These are phyloP conservation scores for Euspilapteryx auroguttella DNA, from an alignment of 2,888 invertebrate species.

Conservation along the genomic window DNA sequence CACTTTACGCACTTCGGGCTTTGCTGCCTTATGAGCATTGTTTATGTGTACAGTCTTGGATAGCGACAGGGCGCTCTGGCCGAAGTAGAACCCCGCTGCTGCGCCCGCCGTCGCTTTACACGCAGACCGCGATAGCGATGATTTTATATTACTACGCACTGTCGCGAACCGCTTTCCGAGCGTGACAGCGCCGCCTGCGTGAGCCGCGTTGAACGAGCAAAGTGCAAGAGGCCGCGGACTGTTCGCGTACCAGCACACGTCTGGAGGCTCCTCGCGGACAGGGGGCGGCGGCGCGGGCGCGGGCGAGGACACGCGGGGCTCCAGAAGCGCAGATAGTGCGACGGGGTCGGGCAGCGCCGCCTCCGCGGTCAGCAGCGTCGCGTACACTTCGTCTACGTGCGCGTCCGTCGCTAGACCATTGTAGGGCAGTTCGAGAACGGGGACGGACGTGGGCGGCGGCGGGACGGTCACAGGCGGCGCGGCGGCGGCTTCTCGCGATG, in stretches of 20 bases:
- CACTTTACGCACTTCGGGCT: constrained; percentile 50
- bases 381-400: constrained; percentile 44
- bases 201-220: constrained; percentile 58
- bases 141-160: constrained; percentile 49
- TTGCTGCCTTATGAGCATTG: constrained; percentile 39
- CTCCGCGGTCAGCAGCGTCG: constrained; percentile 32
- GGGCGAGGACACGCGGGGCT: constrained; percentile 27
- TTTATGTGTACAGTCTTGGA: constrained; percentile 44
- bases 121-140: constrained; percentile 37
- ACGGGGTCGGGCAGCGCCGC: constrained; percentile 33
- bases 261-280: constrained; percentile 18
- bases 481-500: constrained; percentile 56
- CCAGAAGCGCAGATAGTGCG: constrained; percentile 32
- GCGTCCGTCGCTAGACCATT: constrained; percentile 37
- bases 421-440: constrained; percentile 35
- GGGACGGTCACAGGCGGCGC: constrained; percentile 13
- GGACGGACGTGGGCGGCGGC: constrained; percentile 23
- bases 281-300: constrained; percentile 14
- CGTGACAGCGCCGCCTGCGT: constrained; percentile 59
- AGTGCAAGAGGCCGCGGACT: constrained; percentile 64
- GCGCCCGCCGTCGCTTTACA: constrained; percentile 22
- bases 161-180: constrained; percentile 52
- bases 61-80: constrained; percentile 30
- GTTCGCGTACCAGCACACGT: constrained; percentile 51
- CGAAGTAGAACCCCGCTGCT: constrained; percentile 34